Evolutionary conservation across 2,888 invertebrate genomes (phyloP), one percentile per base, ranked within the genome.

Genomic region (Helicoverpa assulta): DNA sequence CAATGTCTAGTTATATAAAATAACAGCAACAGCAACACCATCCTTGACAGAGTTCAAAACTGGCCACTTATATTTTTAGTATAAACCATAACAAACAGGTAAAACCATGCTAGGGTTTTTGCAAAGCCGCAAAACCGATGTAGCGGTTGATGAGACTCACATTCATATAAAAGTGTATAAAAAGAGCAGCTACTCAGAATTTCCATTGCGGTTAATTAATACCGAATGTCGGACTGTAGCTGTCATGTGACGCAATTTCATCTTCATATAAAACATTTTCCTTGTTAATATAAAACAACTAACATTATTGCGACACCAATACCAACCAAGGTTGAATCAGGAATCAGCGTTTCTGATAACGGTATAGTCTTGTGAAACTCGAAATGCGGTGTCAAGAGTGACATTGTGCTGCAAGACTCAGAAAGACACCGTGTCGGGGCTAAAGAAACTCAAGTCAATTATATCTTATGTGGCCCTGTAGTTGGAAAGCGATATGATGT

Each of bases 401-500:
- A 55, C 14, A 16, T 12, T 68, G 52, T 14, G 47, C 55, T 47
- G 58, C n/a, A 47, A 56, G 51, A 66, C 69, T 63, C 81, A 64
- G 55, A 37, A 19, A 55, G 14, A 70, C 71, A 79, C 72, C 4
- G 68, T 79, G 72, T 64, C 5, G n/a, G 21, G 54, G 51, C 58
- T 54, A 19, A 47, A 58, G 33, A 51, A 60, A 67, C 29, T 12
- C 19, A 19, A 67, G 50, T 66, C 52, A 60, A 54, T 73, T 62
- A 63, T 26, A 18, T 37, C 60, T 59, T 21, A 7, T 18, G 8
- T 40, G 33, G 12, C 16, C 8, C 18, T 43, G 55, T 69, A 67
- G 73, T 64, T 82, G 80, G 73, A 80, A 85, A 77, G 69, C 82
- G 29, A 71, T 74, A 78, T 80, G 58, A 76, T 80, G 73, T 78